These are phyloP conservation scores for Rutilus rutilus DNA, from an alignment of 2,113 vertebrate genomes.

Conservation along the genomic window DNA sequence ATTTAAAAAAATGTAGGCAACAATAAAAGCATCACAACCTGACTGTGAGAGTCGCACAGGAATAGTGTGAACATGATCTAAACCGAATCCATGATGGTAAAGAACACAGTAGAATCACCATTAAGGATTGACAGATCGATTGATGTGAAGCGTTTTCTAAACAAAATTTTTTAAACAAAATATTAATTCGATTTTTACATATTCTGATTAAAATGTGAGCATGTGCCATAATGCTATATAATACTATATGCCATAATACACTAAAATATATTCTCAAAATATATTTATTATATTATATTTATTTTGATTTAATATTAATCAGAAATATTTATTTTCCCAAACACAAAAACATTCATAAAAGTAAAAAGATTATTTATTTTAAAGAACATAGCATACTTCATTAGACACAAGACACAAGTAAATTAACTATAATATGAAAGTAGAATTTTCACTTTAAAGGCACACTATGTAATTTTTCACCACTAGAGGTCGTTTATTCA, in stretches of 20 bases:
- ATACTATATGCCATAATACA: too few relatives aligned
- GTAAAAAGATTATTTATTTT: background rate
- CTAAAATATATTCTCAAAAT: too few relatives aligned
- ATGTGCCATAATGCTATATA: background rate
- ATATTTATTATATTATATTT: too few relatives aligned
- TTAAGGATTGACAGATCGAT: too few relatives aligned
- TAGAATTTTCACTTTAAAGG: too few relatives aligned
- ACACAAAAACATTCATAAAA: background rate
- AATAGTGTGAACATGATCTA: constrained; percentile 23
- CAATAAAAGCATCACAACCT: background rate
- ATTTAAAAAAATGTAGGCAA: background rate
- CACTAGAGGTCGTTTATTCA: too few relatives aligned
- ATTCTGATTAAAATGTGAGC: background rate
- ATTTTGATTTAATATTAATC: background rate
- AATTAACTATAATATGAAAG: too few relatives aligned
- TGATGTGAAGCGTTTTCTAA: too few relatives aligned
- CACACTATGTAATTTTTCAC: too few relatives aligned
- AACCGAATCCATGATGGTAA: background rate
- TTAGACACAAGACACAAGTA: background rate
- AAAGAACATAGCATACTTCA: background rate
- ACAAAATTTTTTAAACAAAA: too few relatives aligned
- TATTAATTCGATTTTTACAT: background rate
- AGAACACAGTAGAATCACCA: background rate
- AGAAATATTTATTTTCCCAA: background rate
- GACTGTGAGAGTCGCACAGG: background rate